Conservation (phyloP, 2,113 vertebrate genomes). For the Ariopsis seemanni region DNA sequence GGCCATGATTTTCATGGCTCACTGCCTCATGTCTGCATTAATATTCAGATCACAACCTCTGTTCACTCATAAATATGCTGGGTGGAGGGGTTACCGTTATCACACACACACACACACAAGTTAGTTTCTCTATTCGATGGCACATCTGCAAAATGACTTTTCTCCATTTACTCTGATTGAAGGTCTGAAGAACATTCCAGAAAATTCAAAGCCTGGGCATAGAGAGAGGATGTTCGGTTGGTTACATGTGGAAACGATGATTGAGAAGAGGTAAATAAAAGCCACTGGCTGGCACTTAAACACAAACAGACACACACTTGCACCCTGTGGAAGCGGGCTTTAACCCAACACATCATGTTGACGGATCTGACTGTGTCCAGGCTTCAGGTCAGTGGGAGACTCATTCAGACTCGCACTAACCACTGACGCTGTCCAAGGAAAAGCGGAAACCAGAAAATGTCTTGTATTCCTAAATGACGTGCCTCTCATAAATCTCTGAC, state of each 20-base stretch:
- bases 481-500: not conserved
- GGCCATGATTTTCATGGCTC: constrained; percentile 11
- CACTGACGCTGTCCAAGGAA: not conserved
- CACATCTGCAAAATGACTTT: constrained; percentile 23
- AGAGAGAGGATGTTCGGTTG: constrained; percentile 1
- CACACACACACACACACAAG: constrained; percentile 8
- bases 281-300: not conserved
- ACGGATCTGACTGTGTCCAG: constrained; percentile 26
- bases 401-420: constrained; percentile 16
- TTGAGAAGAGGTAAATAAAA: constrained; percentile 19
- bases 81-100: constrained; percentile 25
- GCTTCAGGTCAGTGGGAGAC: constrained; percentile 17
- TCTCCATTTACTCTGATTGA: not conserved
- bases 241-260: not conserved
- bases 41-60: constrained; percentile 36
- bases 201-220: not conserved
- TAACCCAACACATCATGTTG: constrained; percentile 25
- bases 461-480: not conserved
- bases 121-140: not conserved
- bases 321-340: constrained; percentile 29
- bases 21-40: constrained; percentile 13
- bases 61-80: constrained; percentile 34
- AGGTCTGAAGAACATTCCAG: constrained; percentile 19
- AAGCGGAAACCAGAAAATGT: constrained; percentile 25
- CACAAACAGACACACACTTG: not conserved